Evolutionary conservation across 2,888 invertebrate species (phyloP).

Genomic region (Epistrophe grossulariae): DNA sequence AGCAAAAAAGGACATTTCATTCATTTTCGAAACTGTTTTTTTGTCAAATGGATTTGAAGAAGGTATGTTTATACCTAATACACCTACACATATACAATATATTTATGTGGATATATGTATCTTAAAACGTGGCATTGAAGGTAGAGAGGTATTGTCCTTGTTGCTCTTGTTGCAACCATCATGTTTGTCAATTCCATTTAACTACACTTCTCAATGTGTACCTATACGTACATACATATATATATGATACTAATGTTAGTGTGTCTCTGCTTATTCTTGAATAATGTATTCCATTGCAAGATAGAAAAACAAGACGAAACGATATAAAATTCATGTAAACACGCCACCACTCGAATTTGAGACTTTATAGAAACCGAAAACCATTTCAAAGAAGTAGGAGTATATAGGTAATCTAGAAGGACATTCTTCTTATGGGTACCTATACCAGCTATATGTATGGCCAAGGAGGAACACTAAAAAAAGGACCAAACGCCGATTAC

Average conservation of each 20-base stretch:
- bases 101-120: no score
- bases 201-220: conserved; percentile 8
- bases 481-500: conserved; percentile 68
- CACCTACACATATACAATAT: background rate
- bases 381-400: conserved; percentile 39
- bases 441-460: background rate
- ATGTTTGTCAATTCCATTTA: conserved; percentile 56
- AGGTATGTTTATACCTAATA: background rate
- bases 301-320: conserved; percentile 53
- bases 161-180: conserved; percentile 6
- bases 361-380: conserved; percentile 12
- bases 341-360: conserved; percentile 47
- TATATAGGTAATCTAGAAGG: background rate
- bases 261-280: conserved; percentile 57
- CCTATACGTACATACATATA: no score
- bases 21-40: conserved; percentile 55
- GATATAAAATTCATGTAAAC: conserved; percentile 75
- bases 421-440: conserved; percentile 16
- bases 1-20: conserved; percentile 65
- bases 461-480: conserved; percentile 15
- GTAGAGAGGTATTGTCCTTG: background rate
- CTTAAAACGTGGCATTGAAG: no score
- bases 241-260: no score
- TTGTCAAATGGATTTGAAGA: conserved; percentile 8
- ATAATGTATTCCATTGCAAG: conserved; percentile 62